Percentiles rank a stretch among this genome's conserved stretches.
phyloP scores from a whole-genome alignment of 92 coral and sea anemone genomes.

The Siderastrea siderea region DNA sequence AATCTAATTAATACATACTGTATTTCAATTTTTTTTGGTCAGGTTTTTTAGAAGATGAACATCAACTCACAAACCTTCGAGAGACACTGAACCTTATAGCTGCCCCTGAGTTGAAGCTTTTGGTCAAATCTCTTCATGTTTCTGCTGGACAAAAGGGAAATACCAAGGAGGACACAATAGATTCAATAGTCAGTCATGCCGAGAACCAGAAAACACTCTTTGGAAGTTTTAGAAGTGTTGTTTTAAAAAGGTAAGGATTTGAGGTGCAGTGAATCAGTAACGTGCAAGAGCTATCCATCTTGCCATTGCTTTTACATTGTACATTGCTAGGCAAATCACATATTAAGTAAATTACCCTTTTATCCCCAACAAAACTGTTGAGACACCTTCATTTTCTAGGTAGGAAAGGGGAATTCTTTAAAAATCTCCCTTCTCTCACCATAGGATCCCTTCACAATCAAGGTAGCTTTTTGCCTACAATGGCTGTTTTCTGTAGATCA shows the following conservation, averaged over 20 bases:
- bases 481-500: too few relatives aligned
- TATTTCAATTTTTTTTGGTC: neutral
- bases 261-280: too few relatives aligned
- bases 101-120: constrained; percentile 82
- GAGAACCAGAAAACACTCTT: constrained; percentile 86
- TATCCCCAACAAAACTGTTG: too few relatives aligned
- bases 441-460: too few relatives aligned
- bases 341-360: too few relatives aligned
- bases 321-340: too few relatives aligned
- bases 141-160: constrained; percentile 64
- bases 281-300: too few relatives aligned
- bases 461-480: too few relatives aligned
- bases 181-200: constrained; percentile 73
- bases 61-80: constrained; percentile 68
- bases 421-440: too few relatives aligned
- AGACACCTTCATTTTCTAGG: too few relatives aligned
- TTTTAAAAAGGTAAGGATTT: constrained; percentile 82
- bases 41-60: constrained; percentile 86
- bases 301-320: too few relatives aligned
- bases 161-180: constrained; percentile 71
- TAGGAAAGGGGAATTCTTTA: too few relatives aligned
- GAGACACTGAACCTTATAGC: constrained; percentile 80
- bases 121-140: constrained; percentile 86
- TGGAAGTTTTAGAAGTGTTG: constrained; percentile 74
- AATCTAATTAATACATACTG: neutral